Conservation (phyloP, 2,113 vertebrate species). For the Corvus moneduloides region DNA sequence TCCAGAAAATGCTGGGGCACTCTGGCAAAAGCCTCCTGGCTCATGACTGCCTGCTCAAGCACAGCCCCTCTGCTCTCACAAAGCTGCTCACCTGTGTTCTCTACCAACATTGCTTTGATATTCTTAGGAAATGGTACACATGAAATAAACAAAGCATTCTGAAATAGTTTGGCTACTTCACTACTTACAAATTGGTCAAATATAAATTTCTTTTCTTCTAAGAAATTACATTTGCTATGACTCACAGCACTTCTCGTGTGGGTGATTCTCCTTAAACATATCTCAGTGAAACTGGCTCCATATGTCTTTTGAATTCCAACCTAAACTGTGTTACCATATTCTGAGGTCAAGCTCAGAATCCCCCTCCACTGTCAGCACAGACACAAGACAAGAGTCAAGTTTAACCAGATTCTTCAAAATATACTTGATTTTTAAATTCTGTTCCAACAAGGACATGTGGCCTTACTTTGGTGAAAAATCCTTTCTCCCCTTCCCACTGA, state of each 20-base stretch:
- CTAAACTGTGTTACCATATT: not conserved
- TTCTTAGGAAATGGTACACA: not conserved
- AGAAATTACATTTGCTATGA: not conserved
- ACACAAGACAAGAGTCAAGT: not conserved
- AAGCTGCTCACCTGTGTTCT: not conserved
- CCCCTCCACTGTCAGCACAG: not conserved
- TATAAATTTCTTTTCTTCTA: not conserved
- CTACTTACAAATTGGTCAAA: not conserved
- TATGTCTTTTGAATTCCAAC: not conserved
- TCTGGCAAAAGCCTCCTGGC: not conserved
- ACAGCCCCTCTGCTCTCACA: not conserved
- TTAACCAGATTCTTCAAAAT: not conserved
- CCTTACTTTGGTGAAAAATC: not conserved
- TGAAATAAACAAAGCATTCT: not conserved
- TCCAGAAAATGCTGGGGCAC: not conserved
- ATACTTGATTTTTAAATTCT: not conserved
- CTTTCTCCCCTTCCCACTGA: not conserved
- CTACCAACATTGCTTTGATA: not conserved
- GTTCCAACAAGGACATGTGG: not conserved
- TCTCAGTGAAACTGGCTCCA: not conserved
- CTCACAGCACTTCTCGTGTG: not conserved
- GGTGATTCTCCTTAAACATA: not conserved
- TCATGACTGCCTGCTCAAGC: not conserved
- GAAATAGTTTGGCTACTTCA: not conserved
- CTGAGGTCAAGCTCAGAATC: not conserved